Evolutionary conservation across 2,888 invertebrate species (phyloP).

Genomic region (Macroteleia sp.): DNA sequence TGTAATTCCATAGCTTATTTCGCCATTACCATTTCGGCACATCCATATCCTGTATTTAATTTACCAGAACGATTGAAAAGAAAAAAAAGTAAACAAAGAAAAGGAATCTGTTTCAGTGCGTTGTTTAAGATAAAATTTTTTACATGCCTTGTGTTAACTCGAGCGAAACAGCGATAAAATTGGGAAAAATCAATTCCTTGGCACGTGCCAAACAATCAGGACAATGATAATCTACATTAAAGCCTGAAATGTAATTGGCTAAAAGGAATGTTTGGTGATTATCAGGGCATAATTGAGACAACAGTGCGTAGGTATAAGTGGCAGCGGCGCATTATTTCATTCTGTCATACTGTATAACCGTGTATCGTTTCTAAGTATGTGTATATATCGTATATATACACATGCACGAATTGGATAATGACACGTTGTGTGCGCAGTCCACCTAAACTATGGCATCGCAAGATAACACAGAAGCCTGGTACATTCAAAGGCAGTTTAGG

Average conservation of each 20-base stretch:
- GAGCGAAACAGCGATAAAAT: conserved; percentile 38
- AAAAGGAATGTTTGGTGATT: neutral
- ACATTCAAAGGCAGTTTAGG: conserved; percentile 43
- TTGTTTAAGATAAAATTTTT: conserved; percentile 5
- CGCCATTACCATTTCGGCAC: no score
- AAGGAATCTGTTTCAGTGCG: neutral
- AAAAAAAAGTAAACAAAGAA: neutral
- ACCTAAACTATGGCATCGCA: conserved; percentile 68
- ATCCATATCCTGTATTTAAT: conserved; percentile 1
- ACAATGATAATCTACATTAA: conserved; percentile 52
- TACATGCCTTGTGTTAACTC: conserved; percentile 40
- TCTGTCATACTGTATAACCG: conserved; percentile 1
- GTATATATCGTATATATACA: conserved; percentile 22
- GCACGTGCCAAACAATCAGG: conserved; percentile 54
- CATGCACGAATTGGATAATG: conserved; percentile 43
- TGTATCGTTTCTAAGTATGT: conserved; percentile 35
- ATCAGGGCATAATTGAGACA: neutral
- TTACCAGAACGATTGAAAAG: conserved; percentile 5
- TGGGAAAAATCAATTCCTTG: conserved; percentile 40
- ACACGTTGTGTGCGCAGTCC: conserved; percentile 62
- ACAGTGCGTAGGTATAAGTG: conserved; percentile 18
- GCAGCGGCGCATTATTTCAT: conserved; percentile 35
- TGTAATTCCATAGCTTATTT: neutral
- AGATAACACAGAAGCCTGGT: conserved; percentile 67
- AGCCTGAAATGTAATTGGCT: conserved; percentile 24